These are phyloP conservation scores for Busseola fusca DNA, from an alignment of 2,888 invertebrate species.

Conservation along the genomic window DNA sequence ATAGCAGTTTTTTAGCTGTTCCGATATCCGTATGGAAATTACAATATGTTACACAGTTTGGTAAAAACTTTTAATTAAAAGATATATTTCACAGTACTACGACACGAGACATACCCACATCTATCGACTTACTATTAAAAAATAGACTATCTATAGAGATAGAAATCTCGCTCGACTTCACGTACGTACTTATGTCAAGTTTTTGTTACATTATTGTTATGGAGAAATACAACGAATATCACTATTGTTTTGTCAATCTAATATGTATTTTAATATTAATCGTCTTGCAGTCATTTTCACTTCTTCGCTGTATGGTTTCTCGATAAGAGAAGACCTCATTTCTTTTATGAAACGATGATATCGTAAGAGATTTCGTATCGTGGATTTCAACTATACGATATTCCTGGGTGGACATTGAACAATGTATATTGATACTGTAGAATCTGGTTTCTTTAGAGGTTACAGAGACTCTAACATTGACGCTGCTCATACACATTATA, in stretches of 20 bases:
- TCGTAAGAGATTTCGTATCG: background rate
- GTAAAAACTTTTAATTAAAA: slow-evolving; percentile 20
- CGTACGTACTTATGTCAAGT: background rate
- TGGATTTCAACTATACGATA: background rate
- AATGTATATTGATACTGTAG: background rate
- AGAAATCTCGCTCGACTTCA: slow-evolving; percentile 27
- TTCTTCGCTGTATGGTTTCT: background rate
- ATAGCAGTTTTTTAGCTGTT: background rate
- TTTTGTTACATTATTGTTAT: slow-evolving; percentile 43
- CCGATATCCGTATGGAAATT: slow-evolving; percentile 8
- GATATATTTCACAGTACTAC: slow-evolving; percentile 13
- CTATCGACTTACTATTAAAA: slow-evolving; percentile 20
- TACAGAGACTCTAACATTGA: background rate
- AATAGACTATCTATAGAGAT: slow-evolving; percentile 36
- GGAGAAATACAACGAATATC: slow-evolving; percentile 25
- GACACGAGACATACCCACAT: background rate
- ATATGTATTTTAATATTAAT: background rate
- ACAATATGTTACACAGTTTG: background rate
- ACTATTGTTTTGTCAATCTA: slow-evolving; percentile 40
- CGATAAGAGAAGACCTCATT: background rate
- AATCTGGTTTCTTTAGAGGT: slow-evolving; percentile 1
- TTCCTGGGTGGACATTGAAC: background rate
- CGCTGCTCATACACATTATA: background rate
- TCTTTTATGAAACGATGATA: background rate
- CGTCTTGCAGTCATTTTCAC: background rate